Evolutionary conservation across 1,140 invertebrate species (phyloP), one percentile per base, ranked within the genome.

Genomic region (Drosophila mauritiana): DNA sequence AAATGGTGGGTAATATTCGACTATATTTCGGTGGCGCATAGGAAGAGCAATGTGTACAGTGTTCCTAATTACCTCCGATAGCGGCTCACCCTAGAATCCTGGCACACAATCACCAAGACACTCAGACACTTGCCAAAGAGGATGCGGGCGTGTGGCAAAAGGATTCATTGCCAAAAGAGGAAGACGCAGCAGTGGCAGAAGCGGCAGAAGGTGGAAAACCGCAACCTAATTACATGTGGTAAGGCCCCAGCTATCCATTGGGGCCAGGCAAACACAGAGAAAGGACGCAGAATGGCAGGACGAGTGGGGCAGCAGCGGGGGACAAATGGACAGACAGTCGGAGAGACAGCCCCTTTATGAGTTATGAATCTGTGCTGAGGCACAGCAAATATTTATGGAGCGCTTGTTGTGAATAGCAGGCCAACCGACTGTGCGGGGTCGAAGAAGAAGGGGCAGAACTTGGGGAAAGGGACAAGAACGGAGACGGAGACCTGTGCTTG

Each of bases 201-300:
- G 57, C 34, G 36, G 36, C 40, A 84, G 76, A 88, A 88, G 85
- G 79, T 78, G 68, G 67, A 74, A 72, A 83, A 62, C 84, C 84
- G 55, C 84, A 88, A 88, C 84, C 84, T 88, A 88, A 88, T 88
- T 88, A 88, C 84, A 89, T 83, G 82, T 86, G 82, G 82, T 81
- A 65, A 58, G 49, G 45, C 70, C 56, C 20, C 70, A 48, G 70
- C 45, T 74, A 63, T 72, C 79, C 82, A 86, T 78, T 69, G 77
- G 82, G 58, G 54, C 57, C 57, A 82, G 57, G 79, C 84, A 86
- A 86, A 81, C 80, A 84, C 46, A 46, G 20, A 42, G 39, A 31
- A 45, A 37, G 63, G 58, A 13, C 20, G 25, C 11, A 45, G 75
- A 11, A 43, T 22, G 42, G 42, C 45, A 27, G 46, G 46, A 48